Conservation (phyloP, 2,113 vertebrate genomes). For the Fulica atra region DNA sequence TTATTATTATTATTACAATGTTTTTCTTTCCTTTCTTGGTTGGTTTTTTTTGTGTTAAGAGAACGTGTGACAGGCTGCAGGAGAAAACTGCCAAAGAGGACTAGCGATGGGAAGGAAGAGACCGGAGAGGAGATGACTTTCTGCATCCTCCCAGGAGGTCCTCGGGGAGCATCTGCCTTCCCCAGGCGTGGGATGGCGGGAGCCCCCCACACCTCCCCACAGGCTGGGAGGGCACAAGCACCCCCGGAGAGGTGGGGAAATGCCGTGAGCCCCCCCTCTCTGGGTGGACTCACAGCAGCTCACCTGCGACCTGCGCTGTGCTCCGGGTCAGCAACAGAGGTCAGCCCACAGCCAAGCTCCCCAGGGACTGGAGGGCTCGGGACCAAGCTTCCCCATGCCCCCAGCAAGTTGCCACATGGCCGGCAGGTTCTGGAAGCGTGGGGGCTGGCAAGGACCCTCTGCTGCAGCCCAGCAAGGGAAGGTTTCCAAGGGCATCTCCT, state of each 20-base stretch:
- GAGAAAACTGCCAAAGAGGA: constrained; percentile 8
- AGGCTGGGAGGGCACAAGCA: background rate
- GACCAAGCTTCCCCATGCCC: background rate
- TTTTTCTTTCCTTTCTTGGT: background rate
- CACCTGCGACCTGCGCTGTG: background rate
- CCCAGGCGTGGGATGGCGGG: rapidly evolving
- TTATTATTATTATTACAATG: constrained; percentile 35
- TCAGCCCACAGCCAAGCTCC: background rate
- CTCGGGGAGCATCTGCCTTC: background rate
- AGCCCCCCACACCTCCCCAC: background rate
- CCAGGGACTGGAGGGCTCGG: background rate
- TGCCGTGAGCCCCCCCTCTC: background rate
- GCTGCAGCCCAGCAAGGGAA: background rate
- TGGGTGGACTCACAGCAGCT: background rate
- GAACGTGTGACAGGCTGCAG: background rate
- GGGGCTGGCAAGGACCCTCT: background rate
- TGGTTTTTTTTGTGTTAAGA: background rate
- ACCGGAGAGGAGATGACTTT: background rate
- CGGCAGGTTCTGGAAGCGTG: background rate
- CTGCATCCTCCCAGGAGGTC: background rate
- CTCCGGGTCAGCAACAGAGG: background rate
- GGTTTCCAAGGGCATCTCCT: constrained; percentile 4
- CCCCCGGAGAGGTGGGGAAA: background rate
- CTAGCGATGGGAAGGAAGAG: background rate
- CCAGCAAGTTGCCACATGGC: background rate